Conservation (phyloP, 2,113 vertebrate species). For the Carettochelys insculpta region DNA sequence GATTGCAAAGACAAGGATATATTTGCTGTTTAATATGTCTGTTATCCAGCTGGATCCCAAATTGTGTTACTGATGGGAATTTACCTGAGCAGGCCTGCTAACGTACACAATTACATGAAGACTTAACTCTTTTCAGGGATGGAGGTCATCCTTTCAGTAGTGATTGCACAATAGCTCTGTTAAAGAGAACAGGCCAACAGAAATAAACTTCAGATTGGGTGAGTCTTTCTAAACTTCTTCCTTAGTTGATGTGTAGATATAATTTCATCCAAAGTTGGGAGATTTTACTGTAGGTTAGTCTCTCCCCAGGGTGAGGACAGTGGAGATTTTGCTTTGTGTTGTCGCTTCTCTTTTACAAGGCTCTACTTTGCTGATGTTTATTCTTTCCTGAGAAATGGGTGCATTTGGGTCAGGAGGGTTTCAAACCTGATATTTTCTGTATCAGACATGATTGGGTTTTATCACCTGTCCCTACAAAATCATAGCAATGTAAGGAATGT, state of each 20-base stretch:
- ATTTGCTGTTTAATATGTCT: background rate
- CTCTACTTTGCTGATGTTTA: background rate
- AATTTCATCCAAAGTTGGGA: background rate
- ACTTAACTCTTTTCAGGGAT: background rate
- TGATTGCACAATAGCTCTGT: background rate
- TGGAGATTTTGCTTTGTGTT: background rate
- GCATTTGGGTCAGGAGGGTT: background rate
- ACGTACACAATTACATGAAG: background rate
- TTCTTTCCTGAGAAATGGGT: background rate
- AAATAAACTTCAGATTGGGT: fast-evolving
- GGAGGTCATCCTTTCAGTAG: conserved; percentile 42
- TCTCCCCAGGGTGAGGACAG: background rate
- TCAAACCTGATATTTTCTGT: background rate
- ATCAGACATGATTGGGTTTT: background rate
- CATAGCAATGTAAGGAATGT: too few species aligned
- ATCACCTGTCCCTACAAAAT: background rate
- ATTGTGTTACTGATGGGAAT: background rate
- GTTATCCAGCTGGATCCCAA: background rate
- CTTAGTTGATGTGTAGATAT: fast-evolving
- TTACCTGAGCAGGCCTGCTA: fast-evolving
- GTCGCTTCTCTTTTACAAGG: background rate
- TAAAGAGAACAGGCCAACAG: background rate
- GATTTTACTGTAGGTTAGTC: background rate
- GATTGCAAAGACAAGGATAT: fast-evolving
- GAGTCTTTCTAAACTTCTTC: background rate